Conservation (phyloP, 1,140 invertebrate genomes). For the Colletes gigas region DNA sequence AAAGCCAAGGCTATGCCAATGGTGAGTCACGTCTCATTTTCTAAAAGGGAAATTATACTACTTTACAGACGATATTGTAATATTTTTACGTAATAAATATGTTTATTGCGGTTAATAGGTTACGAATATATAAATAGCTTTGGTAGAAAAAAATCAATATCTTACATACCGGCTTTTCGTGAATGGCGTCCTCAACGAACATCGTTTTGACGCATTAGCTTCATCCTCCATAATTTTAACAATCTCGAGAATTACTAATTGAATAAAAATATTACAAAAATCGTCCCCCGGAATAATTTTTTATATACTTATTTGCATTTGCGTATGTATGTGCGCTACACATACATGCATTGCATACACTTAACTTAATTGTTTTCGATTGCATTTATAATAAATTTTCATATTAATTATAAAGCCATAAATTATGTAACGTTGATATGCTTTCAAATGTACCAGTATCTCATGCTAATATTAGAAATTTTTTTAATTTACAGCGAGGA, state of each 20-base stretch:
- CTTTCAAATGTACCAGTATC: not conserved
- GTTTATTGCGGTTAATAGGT: not conserved
- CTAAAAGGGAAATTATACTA: not conserved
- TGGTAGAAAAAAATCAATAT: conserved; percentile 49
- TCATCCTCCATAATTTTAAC: not conserved
- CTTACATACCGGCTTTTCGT: conserved; percentile 11
- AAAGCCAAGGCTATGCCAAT: conserved; percentile 66
- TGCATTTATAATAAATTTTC: not conserved
- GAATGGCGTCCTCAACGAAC: conserved; percentile 38
- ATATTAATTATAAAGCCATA: not conserved
- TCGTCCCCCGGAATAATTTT: not conserved
- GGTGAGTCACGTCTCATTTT: conserved; percentile 50
- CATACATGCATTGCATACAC: not conserved
- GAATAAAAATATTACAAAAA: not conserved
- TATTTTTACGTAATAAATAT: not conserved
- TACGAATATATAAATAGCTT: not conserved
- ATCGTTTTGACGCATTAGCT: conserved; percentile 2
- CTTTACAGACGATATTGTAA: not conserved
- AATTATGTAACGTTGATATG: not conserved
- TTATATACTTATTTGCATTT: not conserved
- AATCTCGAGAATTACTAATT: not conserved
- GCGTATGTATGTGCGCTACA: not conserved
- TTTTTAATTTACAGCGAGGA: conserved; percentile 44
- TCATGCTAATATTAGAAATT: not conserved
- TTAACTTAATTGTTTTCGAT: too few relatives aligned